phyloP scores from a whole-genome alignment of 2,888 invertebrate species.

The Portevinia maculata region DNA sequence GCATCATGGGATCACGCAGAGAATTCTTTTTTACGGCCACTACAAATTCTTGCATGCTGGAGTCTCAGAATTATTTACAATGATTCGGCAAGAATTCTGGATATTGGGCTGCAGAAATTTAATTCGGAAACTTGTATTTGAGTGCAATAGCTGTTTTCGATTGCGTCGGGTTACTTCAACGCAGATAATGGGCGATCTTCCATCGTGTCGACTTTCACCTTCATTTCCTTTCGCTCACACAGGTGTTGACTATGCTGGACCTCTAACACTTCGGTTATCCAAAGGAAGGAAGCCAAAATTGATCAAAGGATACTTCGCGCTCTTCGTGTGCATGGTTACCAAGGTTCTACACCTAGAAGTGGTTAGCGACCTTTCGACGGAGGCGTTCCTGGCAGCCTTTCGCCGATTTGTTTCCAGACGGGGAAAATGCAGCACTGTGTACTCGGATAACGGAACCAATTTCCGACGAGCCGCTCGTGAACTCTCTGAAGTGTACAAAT shows the following conservation, averaged over 20 bases:
- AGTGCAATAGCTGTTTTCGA: neutral
- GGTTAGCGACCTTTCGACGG: neutral
- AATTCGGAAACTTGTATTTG: neutral
- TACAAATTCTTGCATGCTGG: neutral
- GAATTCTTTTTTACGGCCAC: neutral
- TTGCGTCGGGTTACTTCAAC: neutral
- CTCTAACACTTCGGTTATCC: neutral
- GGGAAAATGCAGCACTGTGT: neutral
- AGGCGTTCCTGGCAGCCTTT: neutral
- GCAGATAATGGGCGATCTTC: neutral
- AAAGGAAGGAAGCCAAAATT: too few species aligned
- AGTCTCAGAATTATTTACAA: neutral
- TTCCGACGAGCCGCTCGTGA: neutral
- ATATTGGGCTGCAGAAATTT: neutral
- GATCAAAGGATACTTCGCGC: neutral
- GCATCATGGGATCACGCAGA: neutral
- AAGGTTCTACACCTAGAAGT: neutral
- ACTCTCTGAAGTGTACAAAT: neutral
- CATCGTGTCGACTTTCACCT: neutral
- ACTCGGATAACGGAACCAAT: slow-evolving; percentile 3
- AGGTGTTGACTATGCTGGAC: neutral
- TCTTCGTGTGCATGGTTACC: neutral
- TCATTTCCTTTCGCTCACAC: neutral
- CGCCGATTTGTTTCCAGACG: neutral
- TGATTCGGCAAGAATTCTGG: neutral